These are phyloP conservation scores for Epinephelus lanceolatus DNA, from an alignment of 2,113 vertebrate species.

Conservation along the genomic window DNA sequence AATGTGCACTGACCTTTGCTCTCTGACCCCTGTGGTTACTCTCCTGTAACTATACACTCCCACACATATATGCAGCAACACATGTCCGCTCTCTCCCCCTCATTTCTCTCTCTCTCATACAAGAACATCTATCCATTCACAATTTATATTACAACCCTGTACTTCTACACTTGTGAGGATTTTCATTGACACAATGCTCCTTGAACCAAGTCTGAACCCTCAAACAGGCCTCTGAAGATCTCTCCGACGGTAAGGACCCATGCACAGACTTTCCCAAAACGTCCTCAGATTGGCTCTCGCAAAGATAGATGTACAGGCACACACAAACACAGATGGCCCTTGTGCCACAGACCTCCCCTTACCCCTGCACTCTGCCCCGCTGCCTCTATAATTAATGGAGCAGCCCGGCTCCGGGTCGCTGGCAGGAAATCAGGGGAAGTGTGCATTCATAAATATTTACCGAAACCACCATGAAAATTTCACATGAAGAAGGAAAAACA, in stretches of 20 bases:
- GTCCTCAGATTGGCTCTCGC: background rate
- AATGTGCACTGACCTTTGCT: slow-evolving; percentile 64
- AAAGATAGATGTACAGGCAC: slow-evolving; percentile 26
- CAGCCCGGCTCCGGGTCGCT: slow-evolving; percentile 50
- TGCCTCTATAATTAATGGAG: slow-evolving; percentile 78
- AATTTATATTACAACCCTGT: background rate
- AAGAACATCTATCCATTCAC: background rate
- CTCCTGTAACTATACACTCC: slow-evolving; percentile 56
- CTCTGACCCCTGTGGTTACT: slow-evolving; percentile 55
- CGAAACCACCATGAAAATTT: slow-evolving; percentile 64
- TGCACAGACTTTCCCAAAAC: too few species aligned
- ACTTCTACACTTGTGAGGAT: too few species aligned
- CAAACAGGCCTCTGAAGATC: too few species aligned
- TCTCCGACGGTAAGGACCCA: too few species aligned
- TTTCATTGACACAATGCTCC: too few species aligned
- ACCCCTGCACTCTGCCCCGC: slow-evolving; percentile 68
- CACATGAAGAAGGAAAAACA: slow-evolving; percentile 47
- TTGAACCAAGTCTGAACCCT: too few species aligned
- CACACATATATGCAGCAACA: slow-evolving; percentile 43
- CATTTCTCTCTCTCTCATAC: background rate
- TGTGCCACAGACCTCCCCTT: slow-evolving; percentile 69
- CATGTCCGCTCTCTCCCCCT: slow-evolving; percentile 7
- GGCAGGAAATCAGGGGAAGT: slow-evolving; percentile 72
- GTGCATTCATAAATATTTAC: slow-evolving; percentile 83
- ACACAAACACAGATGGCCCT: slow-evolving; percentile 66